phyloP scores from a whole-genome alignment of 2,113 vertebrate genomes.

The Candoia aspera region DNA sequence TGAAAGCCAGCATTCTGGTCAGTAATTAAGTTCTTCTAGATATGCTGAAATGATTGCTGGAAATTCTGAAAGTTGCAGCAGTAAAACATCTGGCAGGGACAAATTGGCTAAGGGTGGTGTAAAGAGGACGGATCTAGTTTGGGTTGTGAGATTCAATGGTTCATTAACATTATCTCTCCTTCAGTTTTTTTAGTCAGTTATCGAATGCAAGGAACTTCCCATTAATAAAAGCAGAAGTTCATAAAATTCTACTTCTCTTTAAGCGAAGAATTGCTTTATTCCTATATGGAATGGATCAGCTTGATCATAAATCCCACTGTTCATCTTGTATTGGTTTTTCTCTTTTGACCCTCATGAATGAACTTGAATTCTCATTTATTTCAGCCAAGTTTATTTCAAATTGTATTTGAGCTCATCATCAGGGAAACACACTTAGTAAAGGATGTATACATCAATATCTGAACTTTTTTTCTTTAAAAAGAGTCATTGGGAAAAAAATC shows the following conservation, averaged over 20 bases:
- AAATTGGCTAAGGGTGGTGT: neutral
- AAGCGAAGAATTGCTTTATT: neutral
- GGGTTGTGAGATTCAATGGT: neutral
- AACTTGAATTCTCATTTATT: neutral
- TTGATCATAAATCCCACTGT: neutral
- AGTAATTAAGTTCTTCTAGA: no score
- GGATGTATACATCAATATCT: neutral
- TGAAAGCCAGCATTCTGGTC: neutral
- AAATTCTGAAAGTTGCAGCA: no score
- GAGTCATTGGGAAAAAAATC: neutral
- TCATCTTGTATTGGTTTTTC: neutral
- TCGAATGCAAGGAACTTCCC: neutral
- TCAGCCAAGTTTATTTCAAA: neutral
- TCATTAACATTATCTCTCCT: neutral
- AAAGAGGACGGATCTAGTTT: neutral
- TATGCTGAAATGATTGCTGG: no score
- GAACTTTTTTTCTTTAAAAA: neutral
- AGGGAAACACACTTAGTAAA: neutral
- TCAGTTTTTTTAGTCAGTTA: neutral
- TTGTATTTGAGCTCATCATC: neutral
- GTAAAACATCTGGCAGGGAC: no score
- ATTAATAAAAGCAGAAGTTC: neutral
- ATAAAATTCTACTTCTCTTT: neutral
- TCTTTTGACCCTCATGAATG: neutral
- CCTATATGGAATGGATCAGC: neutral